phyloP scores from a whole-genome alignment of 2,113 vertebrate species.

The Brienomyrus brachyistius region DNA sequence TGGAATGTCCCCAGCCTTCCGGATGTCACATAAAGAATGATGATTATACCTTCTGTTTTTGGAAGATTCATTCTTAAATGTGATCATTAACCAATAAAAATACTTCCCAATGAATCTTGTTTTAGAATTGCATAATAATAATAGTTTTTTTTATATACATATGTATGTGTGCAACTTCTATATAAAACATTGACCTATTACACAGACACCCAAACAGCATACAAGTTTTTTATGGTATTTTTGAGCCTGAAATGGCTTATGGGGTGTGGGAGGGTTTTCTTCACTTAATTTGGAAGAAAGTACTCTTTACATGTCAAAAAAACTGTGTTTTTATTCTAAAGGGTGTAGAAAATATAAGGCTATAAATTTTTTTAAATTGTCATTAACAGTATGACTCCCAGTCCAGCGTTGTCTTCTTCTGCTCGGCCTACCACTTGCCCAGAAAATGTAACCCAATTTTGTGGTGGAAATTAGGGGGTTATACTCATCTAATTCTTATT shows the following conservation, averaged over 20 bases:
- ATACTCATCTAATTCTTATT: too few relatives aligned
- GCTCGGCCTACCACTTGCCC: too few relatives aligned
- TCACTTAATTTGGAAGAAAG: too few relatives aligned
- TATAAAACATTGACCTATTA: not conserved
- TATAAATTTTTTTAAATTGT: not conserved
- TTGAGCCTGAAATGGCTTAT: not conserved
- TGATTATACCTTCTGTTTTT: not conserved
- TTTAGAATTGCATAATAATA: not conserved
- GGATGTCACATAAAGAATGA: not conserved
- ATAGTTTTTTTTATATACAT: not conserved
- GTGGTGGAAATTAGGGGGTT: too few relatives aligned
- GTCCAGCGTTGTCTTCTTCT: too few relatives aligned
- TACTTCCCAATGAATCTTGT: not conserved
- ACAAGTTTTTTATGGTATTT: not conserved
- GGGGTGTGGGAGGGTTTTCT: not conserved
- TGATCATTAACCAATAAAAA: not conserved
- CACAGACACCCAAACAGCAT: not conserved
- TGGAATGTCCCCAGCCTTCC: not conserved
- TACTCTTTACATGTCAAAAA: too few relatives aligned
- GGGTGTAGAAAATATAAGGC: not conserved
- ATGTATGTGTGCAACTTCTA: not conserved
- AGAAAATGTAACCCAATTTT: too few relatives aligned
- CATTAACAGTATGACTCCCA: too few relatives aligned
- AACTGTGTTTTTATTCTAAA: not conserved
- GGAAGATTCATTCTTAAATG: not conserved